Conservation (phyloP, 2,888 invertebrate species). For the Rhamphomyia laevipes region DNA sequence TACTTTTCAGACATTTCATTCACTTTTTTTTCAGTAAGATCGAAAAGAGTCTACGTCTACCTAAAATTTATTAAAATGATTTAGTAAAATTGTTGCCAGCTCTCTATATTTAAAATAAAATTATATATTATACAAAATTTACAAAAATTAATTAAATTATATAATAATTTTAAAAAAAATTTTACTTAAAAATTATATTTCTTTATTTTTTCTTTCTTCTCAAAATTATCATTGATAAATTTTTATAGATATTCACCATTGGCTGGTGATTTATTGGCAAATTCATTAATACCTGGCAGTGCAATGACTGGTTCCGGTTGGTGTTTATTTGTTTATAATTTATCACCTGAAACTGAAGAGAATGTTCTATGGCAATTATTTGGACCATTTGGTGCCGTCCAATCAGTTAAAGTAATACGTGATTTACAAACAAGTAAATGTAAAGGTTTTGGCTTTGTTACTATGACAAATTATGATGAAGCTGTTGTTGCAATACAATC, state of each 20-base stretch:
- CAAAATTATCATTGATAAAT: background rate
- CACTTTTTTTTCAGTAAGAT: too few species aligned
- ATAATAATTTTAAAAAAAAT: background rate
- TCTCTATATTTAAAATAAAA: too few species aligned
- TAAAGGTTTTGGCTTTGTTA: slow-evolving; percentile 97
- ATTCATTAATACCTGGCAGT: slow-evolving; percentile 70
- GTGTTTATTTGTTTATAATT: slow-evolving; percentile 84
- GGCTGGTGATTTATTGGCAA: slow-evolving; percentile 66
- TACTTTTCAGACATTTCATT: too few species aligned
- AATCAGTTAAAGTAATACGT: slow-evolving; percentile 92
- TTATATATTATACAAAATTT: too few species aligned
- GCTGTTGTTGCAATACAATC: slow-evolving; percentile 93
- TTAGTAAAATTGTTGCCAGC: too few species aligned
- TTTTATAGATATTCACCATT: slow-evolving; percentile 56
- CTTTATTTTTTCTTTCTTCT: background rate
- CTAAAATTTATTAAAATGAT: too few species aligned
- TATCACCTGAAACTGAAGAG: slow-evolving; percentile 92
- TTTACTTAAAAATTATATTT: background rate
- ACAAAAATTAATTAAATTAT: background rate
- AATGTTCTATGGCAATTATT: slow-evolving; percentile 93
- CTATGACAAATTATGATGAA: slow-evolving; percentile 97
- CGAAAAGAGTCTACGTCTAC: too few species aligned
- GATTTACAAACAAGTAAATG: slow-evolving; percentile 94
- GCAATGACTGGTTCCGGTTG: slow-evolving; percentile 73
- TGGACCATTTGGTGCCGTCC: slow-evolving; percentile 94